Evolutionary conservation across 2,797 vertebrate species (phyloP).

Genomic region (Lycodopsis pacificus): DNA sequence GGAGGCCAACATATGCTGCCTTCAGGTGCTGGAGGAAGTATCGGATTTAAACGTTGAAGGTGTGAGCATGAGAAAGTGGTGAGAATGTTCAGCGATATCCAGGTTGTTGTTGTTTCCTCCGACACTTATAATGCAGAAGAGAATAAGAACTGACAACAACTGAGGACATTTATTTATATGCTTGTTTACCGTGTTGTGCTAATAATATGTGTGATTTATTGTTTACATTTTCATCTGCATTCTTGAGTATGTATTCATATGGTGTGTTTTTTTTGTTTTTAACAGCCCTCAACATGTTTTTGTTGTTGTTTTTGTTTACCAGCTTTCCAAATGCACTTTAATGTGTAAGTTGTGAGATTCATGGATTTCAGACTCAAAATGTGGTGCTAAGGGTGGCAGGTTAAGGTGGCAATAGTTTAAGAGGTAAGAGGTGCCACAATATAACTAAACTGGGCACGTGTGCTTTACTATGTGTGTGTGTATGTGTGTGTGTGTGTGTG

Average conservation of each 20-base stretch:
- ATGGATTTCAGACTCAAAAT: constrained; percentile 28
- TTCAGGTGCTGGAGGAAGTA: constrained; percentile 31
- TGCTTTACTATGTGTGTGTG: constrained; percentile 22
- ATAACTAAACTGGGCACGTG: constrained; percentile 19
- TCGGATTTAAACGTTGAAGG: constrained; percentile 12
- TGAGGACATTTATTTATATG: background rate
- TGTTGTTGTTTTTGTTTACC: constrained; percentile 12
- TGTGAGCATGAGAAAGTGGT: constrained; percentile 18
- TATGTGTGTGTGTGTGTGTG: constrained; percentile 18
- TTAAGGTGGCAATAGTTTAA: constrained; percentile 40
- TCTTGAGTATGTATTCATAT: background rate
- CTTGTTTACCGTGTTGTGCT: background rate
- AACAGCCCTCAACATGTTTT: background rate
- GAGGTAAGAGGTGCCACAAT: constrained; percentile 43
- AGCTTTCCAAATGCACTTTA: constrained; percentile 23
- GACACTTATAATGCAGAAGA: background rate
- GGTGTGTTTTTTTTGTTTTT: constrained; percentile 4
- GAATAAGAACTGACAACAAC: background rate
- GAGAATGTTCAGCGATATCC: background rate
- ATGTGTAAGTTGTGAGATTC: constrained; percentile 44
- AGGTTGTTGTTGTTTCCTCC: background rate
- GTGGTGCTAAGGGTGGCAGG: constrained; percentile 33
- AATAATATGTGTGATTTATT: background rate
- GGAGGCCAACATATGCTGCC: constrained; percentile 21
- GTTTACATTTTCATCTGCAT: background rate